Percentiles rank a stretch among this genome's conserved stretches.
phyloP scores from a whole-genome alignment of 2,797 vertebrate species.

The Anabacerthia variegaticeps region DNA sequence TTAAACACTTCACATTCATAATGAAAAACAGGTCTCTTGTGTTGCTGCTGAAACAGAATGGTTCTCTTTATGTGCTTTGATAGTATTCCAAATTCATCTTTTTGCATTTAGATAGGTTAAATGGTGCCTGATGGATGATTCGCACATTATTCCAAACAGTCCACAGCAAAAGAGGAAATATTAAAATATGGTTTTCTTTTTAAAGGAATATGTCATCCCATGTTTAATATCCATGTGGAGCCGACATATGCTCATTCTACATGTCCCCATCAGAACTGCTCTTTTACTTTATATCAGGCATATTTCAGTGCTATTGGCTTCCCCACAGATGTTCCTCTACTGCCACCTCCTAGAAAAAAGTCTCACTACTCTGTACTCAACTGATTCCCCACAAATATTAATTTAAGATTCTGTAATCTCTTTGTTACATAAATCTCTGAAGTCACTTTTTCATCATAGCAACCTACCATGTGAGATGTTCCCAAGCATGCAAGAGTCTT shows the following conservation, averaged over 20 bases:
- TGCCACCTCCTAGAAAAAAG: not conserved
- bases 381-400: not conserved
- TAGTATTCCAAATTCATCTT: constrained; percentile 30
- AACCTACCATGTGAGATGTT: not conserved
- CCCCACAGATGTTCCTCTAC: not conserved
- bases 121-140: not conserved
- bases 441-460: not conserved
- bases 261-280: not conserved
- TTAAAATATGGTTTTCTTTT: not conserved
- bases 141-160: not conserved
- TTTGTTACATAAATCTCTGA: not conserved
- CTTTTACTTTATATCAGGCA: not conserved
- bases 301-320: not conserved
- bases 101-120: constrained; percentile 32
- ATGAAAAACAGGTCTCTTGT: constrained; percentile 9
- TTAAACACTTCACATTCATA: constrained; percentile 34
- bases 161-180: constrained; percentile 6
- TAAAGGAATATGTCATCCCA: constrained; percentile 6
- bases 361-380: not conserved
- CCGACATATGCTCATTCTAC: not conserved
- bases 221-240: not conserved
- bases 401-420: not conserved
- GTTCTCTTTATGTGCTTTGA: constrained; percentile 28
- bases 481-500: not conserved
- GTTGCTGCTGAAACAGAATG: constrained; percentile 3